phyloP scores from a whole-genome alignment of 2,113 vertebrate genomes.

The Prinia subflava region DNA sequence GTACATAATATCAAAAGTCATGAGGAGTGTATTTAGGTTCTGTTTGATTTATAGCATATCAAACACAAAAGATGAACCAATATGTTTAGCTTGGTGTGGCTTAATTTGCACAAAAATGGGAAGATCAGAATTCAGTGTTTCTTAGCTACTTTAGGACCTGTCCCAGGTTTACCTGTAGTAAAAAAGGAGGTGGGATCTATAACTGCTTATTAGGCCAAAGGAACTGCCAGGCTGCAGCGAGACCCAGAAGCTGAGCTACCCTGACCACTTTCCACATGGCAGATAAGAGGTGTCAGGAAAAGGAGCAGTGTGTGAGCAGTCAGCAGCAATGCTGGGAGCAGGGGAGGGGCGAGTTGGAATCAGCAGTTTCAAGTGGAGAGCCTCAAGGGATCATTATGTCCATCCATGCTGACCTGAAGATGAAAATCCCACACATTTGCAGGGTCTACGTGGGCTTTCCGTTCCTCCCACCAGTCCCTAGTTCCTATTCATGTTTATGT shows the following conservation, averaged over 20 bases:
- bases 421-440: constrained; percentile 5
- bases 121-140: background rate
- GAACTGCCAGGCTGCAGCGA: background rate
- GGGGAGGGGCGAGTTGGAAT: background rate
- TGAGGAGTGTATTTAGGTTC: background rate
- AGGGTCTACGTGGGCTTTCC: background rate
- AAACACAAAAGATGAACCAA: background rate
- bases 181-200: background rate
- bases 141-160: background rate
- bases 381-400: background rate
- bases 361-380: background rate
- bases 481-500: background rate
- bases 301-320: fast-evolving
- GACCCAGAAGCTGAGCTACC: background rate
- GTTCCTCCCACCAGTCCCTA: background rate
- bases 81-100: background rate
- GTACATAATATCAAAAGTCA: background rate
- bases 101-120: constrained; percentile 4
- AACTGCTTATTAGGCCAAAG: background rate
- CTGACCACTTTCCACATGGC: background rate
- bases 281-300: background rate
- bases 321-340: background rate
- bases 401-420: background rate
- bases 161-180: background rate
- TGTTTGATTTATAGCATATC: background rate